These are phyloP conservation scores for Bolinopsis microptera DNA, from an alignment of 37 sponge, comb jelly and placozoan species.

Conservation along the genomic window DNA sequence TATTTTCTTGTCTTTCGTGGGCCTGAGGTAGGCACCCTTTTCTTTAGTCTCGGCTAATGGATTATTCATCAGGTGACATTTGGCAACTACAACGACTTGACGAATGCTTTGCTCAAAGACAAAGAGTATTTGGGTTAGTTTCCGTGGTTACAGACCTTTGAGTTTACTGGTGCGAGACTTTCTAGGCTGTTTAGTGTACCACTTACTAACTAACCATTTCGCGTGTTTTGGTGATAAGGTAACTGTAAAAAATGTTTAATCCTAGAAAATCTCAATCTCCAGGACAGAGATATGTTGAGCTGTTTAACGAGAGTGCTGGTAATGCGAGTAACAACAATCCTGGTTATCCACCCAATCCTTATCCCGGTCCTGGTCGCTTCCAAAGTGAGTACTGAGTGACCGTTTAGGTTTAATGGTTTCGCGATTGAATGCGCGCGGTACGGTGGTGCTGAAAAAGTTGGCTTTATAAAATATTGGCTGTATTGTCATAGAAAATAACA, in stretches of 20 bases:
- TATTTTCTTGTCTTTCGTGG: no score
- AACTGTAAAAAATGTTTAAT: no score
- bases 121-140: slow-evolving; percentile 53
- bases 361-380: neutral
- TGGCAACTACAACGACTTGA: slow-evolving; percentile 12
- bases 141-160: no score
- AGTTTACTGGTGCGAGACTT: neutral
- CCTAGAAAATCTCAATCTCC: neutral
- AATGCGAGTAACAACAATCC: neutral
- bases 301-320: slow-evolving; percentile 60
- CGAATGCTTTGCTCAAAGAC: slow-evolving; percentile 21
- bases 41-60: no score
- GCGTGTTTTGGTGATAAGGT: no score
- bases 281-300: slow-evolving; percentile 56
- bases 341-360: neutral
- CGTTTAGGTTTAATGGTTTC: neutral
- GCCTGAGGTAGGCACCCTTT: no score
- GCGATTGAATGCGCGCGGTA: neutral
- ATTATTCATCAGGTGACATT: slow-evolving; percentile 51
- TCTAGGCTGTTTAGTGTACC: no score
- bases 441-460: slow-evolving; percentile 19
- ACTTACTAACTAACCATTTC: no score
- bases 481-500: neutral
- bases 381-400: slow-evolving; percentile 29
- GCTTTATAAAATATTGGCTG: neutral